Evolutionary conservation across 2,113 vertebrate species (phyloP).

Genomic region (Rutilus rutilus): DNA sequence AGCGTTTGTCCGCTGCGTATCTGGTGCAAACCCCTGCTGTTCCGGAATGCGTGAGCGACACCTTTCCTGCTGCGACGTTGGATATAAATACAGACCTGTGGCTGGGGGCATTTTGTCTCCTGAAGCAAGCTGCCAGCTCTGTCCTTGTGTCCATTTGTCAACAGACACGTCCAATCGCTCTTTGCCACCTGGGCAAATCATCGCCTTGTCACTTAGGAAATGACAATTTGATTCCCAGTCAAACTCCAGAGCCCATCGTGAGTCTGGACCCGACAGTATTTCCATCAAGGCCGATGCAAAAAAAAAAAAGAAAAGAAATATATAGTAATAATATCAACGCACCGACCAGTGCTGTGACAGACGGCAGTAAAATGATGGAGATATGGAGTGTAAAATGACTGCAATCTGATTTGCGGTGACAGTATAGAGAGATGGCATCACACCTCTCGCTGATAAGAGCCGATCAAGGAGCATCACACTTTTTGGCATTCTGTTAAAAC

Average conservation of each 20-base stretch:
- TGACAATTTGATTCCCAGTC: slow-evolving; percentile 80
- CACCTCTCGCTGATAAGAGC: slow-evolving; percentile 25
- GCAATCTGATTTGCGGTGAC: slow-evolving; percentile 44
- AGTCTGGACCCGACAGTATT: slow-evolving; percentile 67
- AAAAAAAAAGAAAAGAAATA: slow-evolving; percentile 64
- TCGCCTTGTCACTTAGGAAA: slow-evolving; percentile 80
- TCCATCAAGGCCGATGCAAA: slow-evolving; percentile 63
- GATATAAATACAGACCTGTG: slow-evolving; percentile 71
- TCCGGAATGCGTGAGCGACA: slow-evolving; percentile 33
- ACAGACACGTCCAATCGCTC: slow-evolving; percentile 86
- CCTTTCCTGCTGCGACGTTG: slow-evolving; percentile 72
- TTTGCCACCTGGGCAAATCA: slow-evolving; percentile 80
- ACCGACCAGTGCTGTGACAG: not conserved
- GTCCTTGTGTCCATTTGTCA: slow-evolving; percentile 85
- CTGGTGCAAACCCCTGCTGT: not conserved
- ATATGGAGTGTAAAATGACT: slow-evolving; percentile 52
- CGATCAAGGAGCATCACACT: slow-evolving; percentile 24
- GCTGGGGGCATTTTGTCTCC: slow-evolving; percentile 81
- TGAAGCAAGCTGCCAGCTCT: slow-evolving; percentile 80
- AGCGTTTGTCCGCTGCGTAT: not conserved
- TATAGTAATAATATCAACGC: slow-evolving; percentile 40
- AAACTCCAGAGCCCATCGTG: slow-evolving; percentile 64
- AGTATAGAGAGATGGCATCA: slow-evolving; percentile 22
- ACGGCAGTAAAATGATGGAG: slow-evolving; percentile 55
- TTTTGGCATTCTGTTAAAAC: not conserved